These are phyloP conservation scores for Anthophora plumipes DNA, from an alignment of 2,888 invertebrate species.

Conservation along the genomic window DNA sequence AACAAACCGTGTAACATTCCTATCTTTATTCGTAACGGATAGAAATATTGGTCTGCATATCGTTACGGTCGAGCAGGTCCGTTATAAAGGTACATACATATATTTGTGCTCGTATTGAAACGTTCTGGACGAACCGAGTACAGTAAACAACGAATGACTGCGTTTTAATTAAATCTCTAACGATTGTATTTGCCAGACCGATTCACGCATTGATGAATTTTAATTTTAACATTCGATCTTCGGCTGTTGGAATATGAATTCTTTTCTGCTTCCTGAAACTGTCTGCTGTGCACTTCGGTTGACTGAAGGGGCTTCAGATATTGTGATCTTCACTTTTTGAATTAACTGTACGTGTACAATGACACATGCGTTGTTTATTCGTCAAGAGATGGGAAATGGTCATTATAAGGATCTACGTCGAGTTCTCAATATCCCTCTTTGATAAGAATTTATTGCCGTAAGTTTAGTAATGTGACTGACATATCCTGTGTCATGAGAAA, in stretches of 20 bases:
- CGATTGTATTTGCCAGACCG: constrained; percentile 64
- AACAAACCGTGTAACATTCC: constrained; percentile 34
- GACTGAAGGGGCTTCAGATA: not conserved
- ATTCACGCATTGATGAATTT: constrained; percentile 75
- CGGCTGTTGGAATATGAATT: constrained; percentile 1
- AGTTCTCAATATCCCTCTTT: too few relatives aligned
- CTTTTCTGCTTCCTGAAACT: constrained; percentile 8
- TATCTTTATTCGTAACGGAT: constrained; percentile 56
- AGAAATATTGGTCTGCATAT: constrained; percentile 57
- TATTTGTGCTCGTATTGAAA: constrained; percentile 42
- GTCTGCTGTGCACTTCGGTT: not conserved
- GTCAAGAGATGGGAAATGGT: too few relatives aligned
- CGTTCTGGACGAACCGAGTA: constrained; percentile 36
- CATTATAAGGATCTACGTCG: too few relatives aligned
- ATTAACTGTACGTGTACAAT: not conserved
- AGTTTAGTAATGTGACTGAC: too few relatives aligned
- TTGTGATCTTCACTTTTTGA: not conserved
- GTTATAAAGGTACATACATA: constrained; percentile 44
- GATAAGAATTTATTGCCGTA: too few relatives aligned
- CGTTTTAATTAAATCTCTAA: constrained; percentile 77
- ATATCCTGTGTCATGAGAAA: too few relatives aligned
- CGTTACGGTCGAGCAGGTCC: constrained; percentile 46
- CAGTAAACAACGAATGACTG: constrained; percentile 63
- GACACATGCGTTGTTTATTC: too few relatives aligned
- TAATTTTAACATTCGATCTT: constrained; percentile 66